Evolutionary conservation across 2,797 vertebrate species (phyloP).

Genomic region (Danionella dracula): DNA sequence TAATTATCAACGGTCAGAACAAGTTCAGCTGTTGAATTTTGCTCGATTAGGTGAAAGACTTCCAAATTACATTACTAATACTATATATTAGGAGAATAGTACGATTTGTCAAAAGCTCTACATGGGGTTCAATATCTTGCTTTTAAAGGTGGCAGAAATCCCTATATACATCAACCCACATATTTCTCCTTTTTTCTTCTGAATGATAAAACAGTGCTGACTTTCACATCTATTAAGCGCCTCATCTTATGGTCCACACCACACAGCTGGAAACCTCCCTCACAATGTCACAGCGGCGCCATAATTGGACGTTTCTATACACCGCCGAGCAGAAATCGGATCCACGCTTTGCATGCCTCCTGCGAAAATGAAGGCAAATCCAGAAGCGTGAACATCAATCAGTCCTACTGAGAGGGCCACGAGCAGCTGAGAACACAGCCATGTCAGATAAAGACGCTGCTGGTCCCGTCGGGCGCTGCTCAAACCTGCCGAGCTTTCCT

Average conservation of each 20-base stretch:
- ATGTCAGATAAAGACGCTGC: neutral
- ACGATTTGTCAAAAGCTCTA: neutral
- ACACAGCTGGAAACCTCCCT: slow-evolving; percentile 20
- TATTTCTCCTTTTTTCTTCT: neutral
- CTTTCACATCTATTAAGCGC: slow-evolving; percentile 28
- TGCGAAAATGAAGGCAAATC: slow-evolving; percentile 25
- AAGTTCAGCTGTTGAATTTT: too few relatives aligned
- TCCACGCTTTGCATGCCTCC: slow-evolving; percentile 10
- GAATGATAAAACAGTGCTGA: slow-evolving; percentile 18
- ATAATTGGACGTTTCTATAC: slow-evolving; percentile 35
- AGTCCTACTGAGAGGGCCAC: slow-evolving; percentile 2
- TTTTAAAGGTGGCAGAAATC: neutral
- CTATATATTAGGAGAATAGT: neutral
- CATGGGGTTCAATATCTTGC: neutral
- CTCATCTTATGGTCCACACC: slow-evolving; percentile 1
- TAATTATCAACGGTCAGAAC: too few relatives aligned
- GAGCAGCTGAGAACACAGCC: slow-evolving; percentile 13
- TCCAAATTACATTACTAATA: neutral
- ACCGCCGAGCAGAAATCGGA: slow-evolving; percentile 14
- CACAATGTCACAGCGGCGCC: neutral
- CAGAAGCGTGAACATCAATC: slow-evolving; percentile 10
- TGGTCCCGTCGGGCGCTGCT: slow-evolving; percentile 5
- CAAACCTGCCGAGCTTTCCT: neutral
- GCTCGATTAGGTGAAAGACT: neutral
- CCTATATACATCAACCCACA: neutral